These are phyloP conservation scores for Meriones unguiculatus DNA, from an alignment of 2,113 vertebrate genomes.

Conservation along the genomic window DNA sequence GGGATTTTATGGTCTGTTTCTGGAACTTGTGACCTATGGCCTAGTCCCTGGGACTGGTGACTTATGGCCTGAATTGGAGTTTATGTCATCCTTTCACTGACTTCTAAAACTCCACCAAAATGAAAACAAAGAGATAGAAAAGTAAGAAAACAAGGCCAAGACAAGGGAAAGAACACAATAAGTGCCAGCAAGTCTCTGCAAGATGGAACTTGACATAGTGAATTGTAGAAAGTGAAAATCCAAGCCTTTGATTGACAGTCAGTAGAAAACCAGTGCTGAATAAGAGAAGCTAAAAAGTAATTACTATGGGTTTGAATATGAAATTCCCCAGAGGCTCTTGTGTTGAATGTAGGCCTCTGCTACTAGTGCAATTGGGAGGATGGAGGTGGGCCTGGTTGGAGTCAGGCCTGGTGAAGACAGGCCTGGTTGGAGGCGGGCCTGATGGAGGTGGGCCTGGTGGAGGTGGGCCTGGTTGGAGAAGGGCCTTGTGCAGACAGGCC, in stretches of 20 bases:
- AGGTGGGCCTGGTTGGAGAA: too few relatives aligned
- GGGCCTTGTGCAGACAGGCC: too few relatives aligned
- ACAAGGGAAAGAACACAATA: neutral
- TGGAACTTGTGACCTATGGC: too few relatives aligned
- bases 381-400: too few relatives aligned
- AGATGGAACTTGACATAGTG: neutral
- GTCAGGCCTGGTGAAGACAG: too few relatives aligned
- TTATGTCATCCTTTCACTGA: too few relatives aligned
- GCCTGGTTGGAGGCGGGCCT: too few relatives aligned
- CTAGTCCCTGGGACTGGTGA: too few relatives aligned
- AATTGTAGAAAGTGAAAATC: neutral
- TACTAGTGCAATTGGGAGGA: neutral
- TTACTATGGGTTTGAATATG: neutral
- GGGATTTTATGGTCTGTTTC: too few relatives aligned
- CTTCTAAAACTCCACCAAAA: neutral
- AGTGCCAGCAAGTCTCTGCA: neutral
- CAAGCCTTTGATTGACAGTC: neutral
- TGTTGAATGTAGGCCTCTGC: neutral
- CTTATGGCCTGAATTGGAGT: too few relatives aligned
- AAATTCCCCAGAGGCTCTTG: neutral
- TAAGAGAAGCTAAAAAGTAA: neutral
- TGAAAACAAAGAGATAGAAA: neutral
- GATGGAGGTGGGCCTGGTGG: too few relatives aligned
- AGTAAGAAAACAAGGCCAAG: neutral
- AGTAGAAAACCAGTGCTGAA: neutral